phyloP scores from a whole-genome alignment of 53 echinoderm and acorn worm species.

The Hippasteria phrygiana region DNA sequence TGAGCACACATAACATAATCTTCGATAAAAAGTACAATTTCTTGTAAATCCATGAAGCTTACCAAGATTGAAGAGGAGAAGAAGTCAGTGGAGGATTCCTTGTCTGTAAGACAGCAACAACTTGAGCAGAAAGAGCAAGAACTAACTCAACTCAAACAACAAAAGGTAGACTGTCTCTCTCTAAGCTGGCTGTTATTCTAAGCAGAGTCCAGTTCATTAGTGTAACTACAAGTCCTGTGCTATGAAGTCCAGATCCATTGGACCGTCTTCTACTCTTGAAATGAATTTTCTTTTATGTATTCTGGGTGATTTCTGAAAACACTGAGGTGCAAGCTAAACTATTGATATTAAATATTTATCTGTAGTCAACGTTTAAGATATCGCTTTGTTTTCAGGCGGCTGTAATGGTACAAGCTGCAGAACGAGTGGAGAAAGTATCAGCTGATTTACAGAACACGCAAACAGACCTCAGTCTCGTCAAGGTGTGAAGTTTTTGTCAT shows the following conservation, averaged over 20 bases:
- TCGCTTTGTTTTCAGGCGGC: slow-evolving; percentile 45
- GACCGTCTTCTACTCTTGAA: too few species aligned
- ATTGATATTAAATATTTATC: too few species aligned
- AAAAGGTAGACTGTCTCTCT: slow-evolving; percentile 18
- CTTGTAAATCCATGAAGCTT: slow-evolving; percentile 9
- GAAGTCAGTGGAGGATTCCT: slow-evolving; percentile 46
- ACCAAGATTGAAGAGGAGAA: slow-evolving; percentile 42
- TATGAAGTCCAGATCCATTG: too few species aligned
- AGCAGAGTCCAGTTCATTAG: too few species aligned
- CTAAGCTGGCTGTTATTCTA: too few species aligned
- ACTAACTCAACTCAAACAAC: slow-evolving; percentile 45
- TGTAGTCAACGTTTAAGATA: too few species aligned
- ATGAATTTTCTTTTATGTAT: too few species aligned
- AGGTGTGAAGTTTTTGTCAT: slow-evolving; percentile 56
- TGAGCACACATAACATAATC: too few species aligned
- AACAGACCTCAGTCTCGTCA: slow-evolving; percentile 69
- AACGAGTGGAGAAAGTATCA: slow-evolving; percentile 58
- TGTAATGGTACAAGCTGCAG: slow-evolving; percentile 71
- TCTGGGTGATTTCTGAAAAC: too few species aligned
- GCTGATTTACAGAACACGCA: slow-evolving; percentile 68
- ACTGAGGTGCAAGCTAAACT: too few species aligned
- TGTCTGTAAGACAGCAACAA: slow-evolving; percentile 30
- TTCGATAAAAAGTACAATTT: too few species aligned
- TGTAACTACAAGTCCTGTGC: too few species aligned
- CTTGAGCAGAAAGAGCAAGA: slow-evolving; percentile 67